Base-by-base conservation (phyloP, 2,797 vertebrate genomes). In the Anniella stebbinsi region DNA sequence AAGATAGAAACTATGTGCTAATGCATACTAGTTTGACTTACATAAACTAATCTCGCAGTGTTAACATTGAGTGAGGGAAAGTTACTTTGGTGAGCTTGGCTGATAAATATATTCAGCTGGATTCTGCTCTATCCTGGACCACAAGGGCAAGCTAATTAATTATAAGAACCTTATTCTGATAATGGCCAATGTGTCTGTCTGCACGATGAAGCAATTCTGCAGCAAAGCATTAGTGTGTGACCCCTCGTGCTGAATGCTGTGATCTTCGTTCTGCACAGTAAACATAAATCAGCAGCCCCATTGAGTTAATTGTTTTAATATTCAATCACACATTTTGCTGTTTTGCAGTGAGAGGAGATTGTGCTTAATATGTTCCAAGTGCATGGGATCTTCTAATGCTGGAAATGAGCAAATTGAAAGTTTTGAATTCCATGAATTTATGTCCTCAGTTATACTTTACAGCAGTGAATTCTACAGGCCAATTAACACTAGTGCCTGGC, bases 371-470 rank as follows among this genome's bases (percentile, higher is more conserved):
- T 48, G 8, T 88, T 88, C 30, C 78, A 30, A 76, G 15, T n/a
- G 38, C 10, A 7, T 18, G 33, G 17, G n/a, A 23, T 75, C 87
- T 92, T 95, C 84, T 84, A 88, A 75, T 67, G 70, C 76, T 81
- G 33, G 82, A 90, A 92, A 87, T 33, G 54, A 70, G 25, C 1
- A 13, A 18, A 13, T 70, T 57, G 67, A 81, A 93, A 88, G 21
- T 28, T 78, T 60, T 89, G 83, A 84, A 83, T 76, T 73, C 73
- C 77, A 45, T 57, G 36, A 8, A 88, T 48, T 84, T 87, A 83
- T 92, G 86, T 73, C 88, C 92, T 94, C 70, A 10, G 6, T 93
- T 90, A 36, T 84, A 51, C 6, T 83, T 75, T 0, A 54, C 51
- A 0, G 38, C 57, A 87, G 89, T 92, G 80, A 78, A 57, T 90